These are phyloP conservation scores for Drosophila baimaii DNA, from an alignment of 1,140 invertebrate genomes.

Conservation along the genomic window DNA sequence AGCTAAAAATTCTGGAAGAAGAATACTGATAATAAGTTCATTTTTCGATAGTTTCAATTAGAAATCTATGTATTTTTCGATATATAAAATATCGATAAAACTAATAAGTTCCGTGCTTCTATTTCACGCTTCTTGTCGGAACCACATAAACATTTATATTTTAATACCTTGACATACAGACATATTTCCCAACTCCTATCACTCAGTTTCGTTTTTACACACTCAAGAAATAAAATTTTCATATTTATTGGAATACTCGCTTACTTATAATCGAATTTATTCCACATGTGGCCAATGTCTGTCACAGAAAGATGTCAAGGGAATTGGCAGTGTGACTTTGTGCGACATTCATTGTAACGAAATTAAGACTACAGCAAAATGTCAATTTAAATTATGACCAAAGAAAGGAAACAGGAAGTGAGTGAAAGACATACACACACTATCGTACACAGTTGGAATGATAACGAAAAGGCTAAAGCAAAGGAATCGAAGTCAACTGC, in stretches of 20 bases:
- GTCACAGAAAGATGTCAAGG: constrained; percentile 11
- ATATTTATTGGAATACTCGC: constrained; percentile 18
- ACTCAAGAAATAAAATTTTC: constrained; percentile 14
- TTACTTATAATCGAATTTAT: constrained; percentile 24
- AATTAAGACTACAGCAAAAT: constrained; percentile 56
- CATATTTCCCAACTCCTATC: background rate
- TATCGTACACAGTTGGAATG: background rate
- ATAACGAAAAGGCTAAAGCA: background rate
- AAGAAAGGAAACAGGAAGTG: background rate
- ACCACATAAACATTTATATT: background rate
- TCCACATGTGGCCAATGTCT: constrained; percentile 1
- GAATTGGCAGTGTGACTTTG: constrained; percentile 11
- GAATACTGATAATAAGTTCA: too few species aligned
- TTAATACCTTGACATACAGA: background rate
- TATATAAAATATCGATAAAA: too few species aligned
- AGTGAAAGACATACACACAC: background rate
- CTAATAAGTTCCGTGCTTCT: too few species aligned
- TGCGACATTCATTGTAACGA: constrained; percentile 20
- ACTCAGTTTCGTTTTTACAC: background rate
- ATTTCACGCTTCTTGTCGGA: background rate
- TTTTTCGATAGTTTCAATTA: too few species aligned
- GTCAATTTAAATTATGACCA: constrained; percentile 72
- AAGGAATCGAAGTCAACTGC: constrained; percentile 59
- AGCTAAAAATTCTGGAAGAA: too few species aligned
- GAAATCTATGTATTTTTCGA: too few species aligned